phyloP scores from a whole-genome alignment of 92 coral and sea anemone genomes.

The Epizoanthus fatuus region DNA sequence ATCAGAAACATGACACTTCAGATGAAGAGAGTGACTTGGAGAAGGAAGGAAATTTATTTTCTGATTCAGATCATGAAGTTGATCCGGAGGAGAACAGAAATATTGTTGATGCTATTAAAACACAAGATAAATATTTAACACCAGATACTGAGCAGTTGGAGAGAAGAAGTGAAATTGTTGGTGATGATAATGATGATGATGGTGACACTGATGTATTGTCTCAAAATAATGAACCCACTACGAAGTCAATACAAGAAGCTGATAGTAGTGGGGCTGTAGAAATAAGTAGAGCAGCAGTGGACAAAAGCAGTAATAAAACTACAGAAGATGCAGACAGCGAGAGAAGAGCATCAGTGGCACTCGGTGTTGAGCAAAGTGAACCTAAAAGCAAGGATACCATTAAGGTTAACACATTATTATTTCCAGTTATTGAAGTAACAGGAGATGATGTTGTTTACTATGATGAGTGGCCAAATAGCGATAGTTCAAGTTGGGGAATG shows the following conservation, averaged over 20 bases:
- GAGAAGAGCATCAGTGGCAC: no score
- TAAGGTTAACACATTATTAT: background rate
- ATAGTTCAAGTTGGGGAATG: background rate
- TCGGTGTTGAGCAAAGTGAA: no score
- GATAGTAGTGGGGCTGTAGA: background rate
- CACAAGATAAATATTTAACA: no score
- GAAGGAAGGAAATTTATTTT: background rate
- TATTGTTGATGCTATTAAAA: no score
- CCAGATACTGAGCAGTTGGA: background rate
- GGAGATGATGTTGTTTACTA: background rate
- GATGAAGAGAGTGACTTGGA: background rate
- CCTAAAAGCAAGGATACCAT: no score
- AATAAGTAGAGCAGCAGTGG: background rate
- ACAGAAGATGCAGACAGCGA: no score
- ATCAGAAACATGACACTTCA: background rate
- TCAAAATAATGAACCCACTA: background rate
- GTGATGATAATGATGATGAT: background rate
- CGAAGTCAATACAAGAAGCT: background rate
- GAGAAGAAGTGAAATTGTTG: background rate
- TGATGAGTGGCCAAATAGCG: background rate
- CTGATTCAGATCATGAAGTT: no score
- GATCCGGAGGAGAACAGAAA: no score
- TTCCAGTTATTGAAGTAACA: constrained; percentile 6
- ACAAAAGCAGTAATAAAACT: no score
- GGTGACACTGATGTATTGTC: background rate